These are phyloP conservation scores for Lasioglossum calceatum DNA, from an alignment of 2,888 invertebrate species.

Conservation along the genomic window DNA sequence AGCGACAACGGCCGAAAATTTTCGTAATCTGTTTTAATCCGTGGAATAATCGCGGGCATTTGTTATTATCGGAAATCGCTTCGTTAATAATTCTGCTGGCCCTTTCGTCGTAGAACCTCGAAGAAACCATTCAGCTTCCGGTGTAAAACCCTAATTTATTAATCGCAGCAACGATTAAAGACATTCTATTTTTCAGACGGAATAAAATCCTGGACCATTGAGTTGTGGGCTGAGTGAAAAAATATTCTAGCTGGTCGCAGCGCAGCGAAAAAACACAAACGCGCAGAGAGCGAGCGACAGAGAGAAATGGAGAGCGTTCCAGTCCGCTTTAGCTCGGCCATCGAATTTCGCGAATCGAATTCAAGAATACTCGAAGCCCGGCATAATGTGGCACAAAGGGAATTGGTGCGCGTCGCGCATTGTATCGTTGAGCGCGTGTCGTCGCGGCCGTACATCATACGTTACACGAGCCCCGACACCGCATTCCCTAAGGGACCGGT, in stretches of 20 bases:
- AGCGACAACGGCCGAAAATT: not conserved
- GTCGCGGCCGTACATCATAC: slow-evolving; percentile 57
- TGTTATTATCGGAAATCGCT: not conserved
- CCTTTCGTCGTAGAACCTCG: not conserved
- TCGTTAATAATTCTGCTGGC: not conserved
- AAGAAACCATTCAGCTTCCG: not conserved
- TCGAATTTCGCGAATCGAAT: slow-evolving; percentile 48
- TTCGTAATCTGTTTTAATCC: not conserved
- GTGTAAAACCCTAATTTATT: not conserved
- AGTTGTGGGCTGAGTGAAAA: no score
- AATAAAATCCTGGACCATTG: not conserved
- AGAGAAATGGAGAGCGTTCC: not conserved
- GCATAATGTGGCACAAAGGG: slow-evolving; percentile 46
- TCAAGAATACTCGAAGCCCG: slow-evolving; percentile 50
- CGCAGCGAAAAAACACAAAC: not conserved
- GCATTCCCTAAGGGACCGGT: slow-evolving; percentile 67
- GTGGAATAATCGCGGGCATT: not conserved
- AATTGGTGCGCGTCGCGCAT: slow-evolving; percentile 45
- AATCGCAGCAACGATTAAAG: not conserved
- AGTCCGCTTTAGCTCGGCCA: slow-evolving; percentile 20
- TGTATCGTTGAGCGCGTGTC: slow-evolving; percentile 56
- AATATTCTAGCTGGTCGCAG: not conserved
- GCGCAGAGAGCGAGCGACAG: not conserved
- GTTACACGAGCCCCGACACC: slow-evolving; percentile 54
- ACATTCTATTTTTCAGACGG: not conserved